Conservation (phyloP, 2,797 vertebrate species). For the Poecilia velifera region DNA sequence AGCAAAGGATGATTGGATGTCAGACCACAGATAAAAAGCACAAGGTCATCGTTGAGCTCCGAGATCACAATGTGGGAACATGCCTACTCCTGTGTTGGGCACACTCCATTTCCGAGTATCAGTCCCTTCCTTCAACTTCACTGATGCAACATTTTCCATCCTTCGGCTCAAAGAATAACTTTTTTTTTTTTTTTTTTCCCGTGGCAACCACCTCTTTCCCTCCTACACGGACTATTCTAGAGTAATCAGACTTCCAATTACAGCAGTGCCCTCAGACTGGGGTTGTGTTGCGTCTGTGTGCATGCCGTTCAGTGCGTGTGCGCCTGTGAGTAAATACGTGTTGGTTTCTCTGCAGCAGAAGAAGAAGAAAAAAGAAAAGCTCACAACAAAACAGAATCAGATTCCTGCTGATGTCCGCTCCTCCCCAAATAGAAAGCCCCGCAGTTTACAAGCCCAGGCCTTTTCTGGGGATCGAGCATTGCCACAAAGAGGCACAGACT, state of each 20-base stretch:
- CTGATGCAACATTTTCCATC: conserved; percentile 26
- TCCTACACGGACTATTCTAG: conserved; percentile 54
- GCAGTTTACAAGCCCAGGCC: conserved; percentile 48
- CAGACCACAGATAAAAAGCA: conserved; percentile 62
- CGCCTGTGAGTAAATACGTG: conserved; percentile 5
- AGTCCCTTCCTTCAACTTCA: conserved; percentile 29
- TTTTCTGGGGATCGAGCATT: conserved; percentile 50
- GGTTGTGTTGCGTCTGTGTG: conserved; percentile 9
- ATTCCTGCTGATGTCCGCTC: conserved; percentile 55
- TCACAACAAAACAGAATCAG: conserved; percentile 29
- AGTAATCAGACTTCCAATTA: conserved; percentile 80
- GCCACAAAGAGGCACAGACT: conserved; percentile 26
- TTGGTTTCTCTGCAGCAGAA: conserved; percentile 8
- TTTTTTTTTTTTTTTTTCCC: conserved; percentile 39
- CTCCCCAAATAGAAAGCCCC: conserved; percentile 31
- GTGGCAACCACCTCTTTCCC: conserved; percentile 8
- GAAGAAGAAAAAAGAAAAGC: background rate
- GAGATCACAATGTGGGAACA: conserved; percentile 66
- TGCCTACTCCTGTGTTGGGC: conserved; percentile 49
- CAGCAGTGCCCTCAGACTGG: conserved; percentile 53
- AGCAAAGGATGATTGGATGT: conserved; percentile 71
- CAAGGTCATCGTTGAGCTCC: conserved; percentile 72
- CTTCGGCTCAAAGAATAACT: conserved; percentile 34
- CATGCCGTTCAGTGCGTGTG: conserved; percentile 5
- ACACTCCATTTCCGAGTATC: conserved; percentile 16